Percentiles rank a stretch among this genome's conserved stretches.
Conservation (phyloP, 2,888 invertebrate species). For the Cheilosia scutellata region DNA sequence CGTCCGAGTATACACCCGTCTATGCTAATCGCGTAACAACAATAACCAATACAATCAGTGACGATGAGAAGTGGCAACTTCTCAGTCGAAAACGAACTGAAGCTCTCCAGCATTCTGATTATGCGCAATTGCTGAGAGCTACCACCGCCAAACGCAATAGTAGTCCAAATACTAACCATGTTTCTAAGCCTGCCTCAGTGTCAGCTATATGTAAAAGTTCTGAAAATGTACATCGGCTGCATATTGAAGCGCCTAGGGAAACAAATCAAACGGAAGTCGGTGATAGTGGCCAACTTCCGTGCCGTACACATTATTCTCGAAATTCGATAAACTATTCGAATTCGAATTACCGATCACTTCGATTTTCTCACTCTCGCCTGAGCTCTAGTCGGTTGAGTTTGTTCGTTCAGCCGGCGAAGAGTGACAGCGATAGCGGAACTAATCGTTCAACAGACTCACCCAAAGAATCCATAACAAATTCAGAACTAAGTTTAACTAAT, state of each 20-base stretch:
- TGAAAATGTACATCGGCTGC: constrained; percentile 60
- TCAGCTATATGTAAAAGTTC: constrained; percentile 18
- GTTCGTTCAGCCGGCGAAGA: constrained; percentile 79
- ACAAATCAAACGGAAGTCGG: constrained; percentile 5
- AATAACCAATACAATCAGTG: constrained; percentile 81
- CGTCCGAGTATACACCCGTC: constrained; percentile 83
- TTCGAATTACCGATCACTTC: constrained; percentile 83
- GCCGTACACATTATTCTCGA: constrained; percentile 81
- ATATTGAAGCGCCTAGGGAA: constrained; percentile 53
- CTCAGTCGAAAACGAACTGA: constrained; percentile 82
- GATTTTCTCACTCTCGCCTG: constrained; percentile 83
- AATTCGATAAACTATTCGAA: constrained; percentile 83
- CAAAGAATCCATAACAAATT: constrained; percentile 64
- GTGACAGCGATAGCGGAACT: constrained; percentile 29
- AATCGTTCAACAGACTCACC: constrained; percentile 25
- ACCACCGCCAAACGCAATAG: constrained; percentile 44
- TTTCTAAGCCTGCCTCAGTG: constrained; percentile 11
- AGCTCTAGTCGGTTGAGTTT: constrained; percentile 82
- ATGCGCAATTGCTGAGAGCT: constrained; percentile 71
- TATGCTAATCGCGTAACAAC: constrained; percentile 83
- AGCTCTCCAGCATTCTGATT: constrained; percentile 77
- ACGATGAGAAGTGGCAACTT: constrained; percentile 84
- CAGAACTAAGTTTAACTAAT: constrained; percentile 69
- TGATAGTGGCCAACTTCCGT: background rate
- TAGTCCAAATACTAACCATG: constrained; percentile 61